phyloP scores from a whole-genome alignment of 2,797 vertebrate genomes.

The Myotis pilosus region DNA sequence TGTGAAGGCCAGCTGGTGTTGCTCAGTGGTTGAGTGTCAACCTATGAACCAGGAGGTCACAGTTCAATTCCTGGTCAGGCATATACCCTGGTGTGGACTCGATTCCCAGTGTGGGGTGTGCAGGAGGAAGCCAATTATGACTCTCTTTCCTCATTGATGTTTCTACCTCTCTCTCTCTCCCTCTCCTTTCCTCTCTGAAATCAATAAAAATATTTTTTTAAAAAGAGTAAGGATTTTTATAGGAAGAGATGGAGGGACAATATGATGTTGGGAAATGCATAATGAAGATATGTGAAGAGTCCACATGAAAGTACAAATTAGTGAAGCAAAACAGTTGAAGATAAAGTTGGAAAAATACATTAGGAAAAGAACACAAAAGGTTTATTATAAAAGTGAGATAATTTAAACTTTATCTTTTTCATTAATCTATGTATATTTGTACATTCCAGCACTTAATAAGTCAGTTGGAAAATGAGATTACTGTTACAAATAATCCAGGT shows the following conservation, averaged over 20 bases:
- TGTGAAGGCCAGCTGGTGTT: neutral
- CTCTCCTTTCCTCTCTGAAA: too few species aligned
- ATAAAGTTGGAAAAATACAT: neutral
- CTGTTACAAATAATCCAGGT: neutral
- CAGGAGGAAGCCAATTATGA: too few species aligned
- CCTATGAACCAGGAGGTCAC: too few species aligned
- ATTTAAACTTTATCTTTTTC: neutral
- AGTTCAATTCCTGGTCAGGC: too few species aligned
- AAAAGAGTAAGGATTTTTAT: neutral
- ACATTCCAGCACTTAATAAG: neutral
- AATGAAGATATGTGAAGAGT: neutral
- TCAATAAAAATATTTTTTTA: neutral
- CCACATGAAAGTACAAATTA: neutral
- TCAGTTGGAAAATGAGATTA: neutral
- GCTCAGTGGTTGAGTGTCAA: too few species aligned
- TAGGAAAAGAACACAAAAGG: neutral
- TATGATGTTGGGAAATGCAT: neutral
- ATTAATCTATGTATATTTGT: neutral
- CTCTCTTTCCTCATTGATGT: too few species aligned
- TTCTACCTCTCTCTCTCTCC: too few species aligned
- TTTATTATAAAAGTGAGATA: neutral
- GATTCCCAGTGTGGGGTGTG: too few species aligned
- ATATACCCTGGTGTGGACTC: too few species aligned
- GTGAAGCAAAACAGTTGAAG: neutral
- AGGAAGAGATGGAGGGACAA: neutral